A percentile compares a stretch with the other conserved stretches of the same genome.
phyloP scores from a whole-genome alignment of 2,797 vertebrate genomes.

The Chaunax sp. region DNA sequence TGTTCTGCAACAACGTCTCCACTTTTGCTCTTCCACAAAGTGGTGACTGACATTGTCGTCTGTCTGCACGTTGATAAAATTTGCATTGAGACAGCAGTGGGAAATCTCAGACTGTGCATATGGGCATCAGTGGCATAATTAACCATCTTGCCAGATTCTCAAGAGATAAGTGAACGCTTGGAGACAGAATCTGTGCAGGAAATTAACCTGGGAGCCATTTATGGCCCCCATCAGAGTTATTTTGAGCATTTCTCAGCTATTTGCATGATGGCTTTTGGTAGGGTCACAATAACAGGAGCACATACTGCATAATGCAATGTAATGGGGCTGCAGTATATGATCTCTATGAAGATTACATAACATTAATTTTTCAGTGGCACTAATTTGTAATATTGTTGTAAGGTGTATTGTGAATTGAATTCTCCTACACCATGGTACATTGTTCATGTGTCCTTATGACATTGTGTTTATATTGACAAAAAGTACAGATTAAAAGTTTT shows the following conservation, averaged over 20 bases:
- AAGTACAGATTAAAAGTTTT: too few relatives aligned
- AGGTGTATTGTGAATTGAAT: too few relatives aligned
- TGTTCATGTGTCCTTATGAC: too few relatives aligned
- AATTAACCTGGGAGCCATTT: slow-evolving; percentile 16
- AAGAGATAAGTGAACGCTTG: slow-evolving; percentile 27
- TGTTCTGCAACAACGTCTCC: slow-evolving; percentile 49
- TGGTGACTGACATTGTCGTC: slow-evolving; percentile 52
- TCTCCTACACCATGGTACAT: too few relatives aligned
- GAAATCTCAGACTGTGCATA: slow-evolving; percentile 29
- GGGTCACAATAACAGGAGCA: not conserved
- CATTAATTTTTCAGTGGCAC: not conserved
- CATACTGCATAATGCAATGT: not conserved
- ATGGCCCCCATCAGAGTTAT: slow-evolving; percentile 7
- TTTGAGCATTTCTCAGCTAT: slow-evolving; percentile 28
- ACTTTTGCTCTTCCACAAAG: slow-evolving; percentile 50
- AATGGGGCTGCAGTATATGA: not conserved
- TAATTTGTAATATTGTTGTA: not conserved
- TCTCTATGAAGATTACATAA: slow-evolving; percentile 9
- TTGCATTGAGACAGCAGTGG: slow-evolving; percentile 34
- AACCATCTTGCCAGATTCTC: slow-evolving; percentile 35
- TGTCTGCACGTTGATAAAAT: slow-evolving; percentile 52
- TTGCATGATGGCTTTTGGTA: not conserved
- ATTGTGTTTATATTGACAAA: too few relatives aligned
- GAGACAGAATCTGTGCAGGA: slow-evolving; percentile 31
- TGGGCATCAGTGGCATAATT: slow-evolving; percentile 45